Base-by-base conservation (phyloP, 2,888 invertebrate genomes). In the Maniola hyperantus region DNA sequence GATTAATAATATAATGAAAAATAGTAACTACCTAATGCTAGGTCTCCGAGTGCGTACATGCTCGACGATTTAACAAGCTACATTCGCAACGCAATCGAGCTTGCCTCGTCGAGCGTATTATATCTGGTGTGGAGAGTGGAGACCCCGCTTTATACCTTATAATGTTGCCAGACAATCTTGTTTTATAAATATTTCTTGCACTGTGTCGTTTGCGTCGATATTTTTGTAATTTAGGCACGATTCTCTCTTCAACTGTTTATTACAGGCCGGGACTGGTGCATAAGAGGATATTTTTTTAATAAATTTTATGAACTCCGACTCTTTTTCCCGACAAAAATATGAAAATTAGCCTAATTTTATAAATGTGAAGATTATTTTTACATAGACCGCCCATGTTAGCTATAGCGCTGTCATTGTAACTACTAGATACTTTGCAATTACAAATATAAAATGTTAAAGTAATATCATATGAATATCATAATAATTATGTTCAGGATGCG, bases 131-230 rank as follows among this genome's bases (percentile, higher is more conserved):
- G 15, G 48, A 26, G 26, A 26, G 2, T 26, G 26, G 26, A 26
- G 26, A 18, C 15, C 48, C 48, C 4, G 48, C 48, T 48, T 48
- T 48, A 26, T 85, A 85, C 81, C 81, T 85, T 84, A 79, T 85
- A 87, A 87, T 80, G 83, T 88, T 86, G 88, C 89, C 89, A 89
- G 90, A 87, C 86, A 88, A 89, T 90, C 87, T 88, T 84, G 83
- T 86, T 89, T 82, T 85, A 76, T 74, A 76, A 76, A 78, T 72
- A 81, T 82, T 80, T 83, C 81, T 83, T 84, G 89, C 89, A 89
- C 89, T 85, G 83, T 85, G 83, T 85, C 82, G 77, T 77, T 81
- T 81, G 77, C 79, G 79, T 77, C 79, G 61, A 68, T 77, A 73
- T 81, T 80, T 78, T 78, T 80, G 77, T 81, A 78, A 55, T 76